Evolutionary conservation across 2,888 invertebrate species (phyloP).

Genomic region (Thyatira batis): DNA sequence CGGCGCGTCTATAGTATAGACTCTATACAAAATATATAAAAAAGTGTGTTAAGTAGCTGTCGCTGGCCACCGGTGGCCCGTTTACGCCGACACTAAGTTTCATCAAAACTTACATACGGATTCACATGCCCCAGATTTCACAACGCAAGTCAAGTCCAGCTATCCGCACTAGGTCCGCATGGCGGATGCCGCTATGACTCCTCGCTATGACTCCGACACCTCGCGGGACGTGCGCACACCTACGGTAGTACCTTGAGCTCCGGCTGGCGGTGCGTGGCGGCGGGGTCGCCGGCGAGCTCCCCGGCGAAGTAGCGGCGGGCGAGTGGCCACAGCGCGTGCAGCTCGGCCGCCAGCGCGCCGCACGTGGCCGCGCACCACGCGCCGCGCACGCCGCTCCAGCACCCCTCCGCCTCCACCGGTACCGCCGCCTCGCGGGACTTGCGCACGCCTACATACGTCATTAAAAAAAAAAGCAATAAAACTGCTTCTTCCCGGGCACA

Average conservation of each 20-base stretch:
- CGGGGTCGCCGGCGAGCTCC: constrained; percentile 87
- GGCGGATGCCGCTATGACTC: too few relatives aligned
- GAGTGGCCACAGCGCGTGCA: constrained; percentile 97
- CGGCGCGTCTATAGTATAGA: too few relatives aligned
- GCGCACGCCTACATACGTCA: constrained; percentile 55
- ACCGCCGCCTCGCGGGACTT: constrained; percentile 44
- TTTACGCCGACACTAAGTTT: not conserved
- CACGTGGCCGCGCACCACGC: constrained; percentile 71
- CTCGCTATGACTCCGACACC: too few relatives aligned
- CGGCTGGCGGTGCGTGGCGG: constrained; percentile 87
- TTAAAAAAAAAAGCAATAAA: too few relatives aligned
- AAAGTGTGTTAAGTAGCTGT: not conserved
- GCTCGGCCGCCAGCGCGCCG: constrained; percentile 68
- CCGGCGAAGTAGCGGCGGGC: constrained; percentile 97
- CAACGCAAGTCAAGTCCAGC: too few relatives aligned
- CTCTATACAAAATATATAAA: too few relatives aligned
- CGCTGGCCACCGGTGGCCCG: too few relatives aligned
- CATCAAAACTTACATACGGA: too few relatives aligned
- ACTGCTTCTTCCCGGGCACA: too few relatives aligned
- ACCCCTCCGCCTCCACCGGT: constrained; percentile 49
- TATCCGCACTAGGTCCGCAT: too few relatives aligned
- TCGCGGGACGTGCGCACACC: too few relatives aligned
- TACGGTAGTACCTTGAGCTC: constrained; percentile 93
- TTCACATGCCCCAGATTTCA: too few relatives aligned
- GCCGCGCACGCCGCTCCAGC: constrained; percentile 53